These are phyloP conservation scores for Micrasema longulum DNA, from an alignment of 1,140 invertebrate genomes.

Conservation along the genomic window DNA sequence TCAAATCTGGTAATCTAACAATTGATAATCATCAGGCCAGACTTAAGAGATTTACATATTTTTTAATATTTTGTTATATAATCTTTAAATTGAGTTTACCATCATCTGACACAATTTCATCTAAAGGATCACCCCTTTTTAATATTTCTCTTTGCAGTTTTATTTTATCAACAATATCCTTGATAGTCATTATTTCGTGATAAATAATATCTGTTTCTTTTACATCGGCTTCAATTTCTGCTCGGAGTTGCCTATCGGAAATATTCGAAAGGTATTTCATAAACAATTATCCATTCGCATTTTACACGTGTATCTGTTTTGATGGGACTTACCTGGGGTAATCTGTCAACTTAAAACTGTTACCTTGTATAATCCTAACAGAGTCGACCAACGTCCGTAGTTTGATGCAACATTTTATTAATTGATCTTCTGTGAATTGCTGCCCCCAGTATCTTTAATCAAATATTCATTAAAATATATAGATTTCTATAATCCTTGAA, in stretches of 20 bases:
- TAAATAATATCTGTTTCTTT: constrained; percentile 18
- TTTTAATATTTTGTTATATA: too few relatives aligned
- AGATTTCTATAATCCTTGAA: background rate
- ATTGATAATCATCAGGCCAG: too few relatives aligned
- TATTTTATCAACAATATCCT: constrained; percentile 1
- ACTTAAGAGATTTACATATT: too few relatives aligned
- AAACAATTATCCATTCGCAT: background rate
- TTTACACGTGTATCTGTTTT: too few relatives aligned
- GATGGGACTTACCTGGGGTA: constrained; percentile 30
- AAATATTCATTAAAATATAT: background rate
- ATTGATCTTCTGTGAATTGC: constrained; percentile 5
- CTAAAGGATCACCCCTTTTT: background rate
- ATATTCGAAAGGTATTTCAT: background rate
- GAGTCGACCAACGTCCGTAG: constrained; percentile 1
- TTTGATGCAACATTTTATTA: constrained; percentile 17
- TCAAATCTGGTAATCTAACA: too few relatives aligned
- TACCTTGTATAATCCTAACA: background rate
- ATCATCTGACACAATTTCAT: background rate
- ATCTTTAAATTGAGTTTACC: background rate
- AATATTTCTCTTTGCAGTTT: constrained; percentile 2
- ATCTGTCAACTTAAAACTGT: background rate
- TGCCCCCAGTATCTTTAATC: constrained; percentile 13
- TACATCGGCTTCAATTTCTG: constrained; percentile 6
- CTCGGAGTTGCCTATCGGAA: constrained; percentile 14
- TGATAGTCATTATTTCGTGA: constrained; percentile 4